Evolutionary conservation across 2,797 vertebrate genomes (phyloP).

Genomic region (Dermochelys coriacea): DNA sequence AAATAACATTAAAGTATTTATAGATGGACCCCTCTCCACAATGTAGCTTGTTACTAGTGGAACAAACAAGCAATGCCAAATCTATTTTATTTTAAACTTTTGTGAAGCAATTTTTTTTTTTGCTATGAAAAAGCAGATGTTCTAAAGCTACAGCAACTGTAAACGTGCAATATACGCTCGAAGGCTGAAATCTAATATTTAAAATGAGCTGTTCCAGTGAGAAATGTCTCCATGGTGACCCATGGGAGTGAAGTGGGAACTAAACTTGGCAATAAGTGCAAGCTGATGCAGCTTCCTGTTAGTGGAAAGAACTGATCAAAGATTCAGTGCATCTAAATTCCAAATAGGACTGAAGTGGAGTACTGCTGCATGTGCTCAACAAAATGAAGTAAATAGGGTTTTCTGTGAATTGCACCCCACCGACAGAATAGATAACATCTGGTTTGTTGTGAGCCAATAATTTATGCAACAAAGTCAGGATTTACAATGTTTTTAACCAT

Average conservation of each 20-base stretch:
- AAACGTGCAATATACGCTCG: conserved; percentile 80
- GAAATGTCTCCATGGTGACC: conserved; percentile 83
- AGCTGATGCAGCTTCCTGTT: conserved; percentile 76
- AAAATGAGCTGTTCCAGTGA: conserved; percentile 77
- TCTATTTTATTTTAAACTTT: conserved; percentile 77
- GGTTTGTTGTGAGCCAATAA: neutral
- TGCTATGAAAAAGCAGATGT: conserved; percentile 81
- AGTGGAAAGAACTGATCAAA: conserved; percentile 83
- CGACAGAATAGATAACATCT: neutral
- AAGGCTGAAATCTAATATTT: conserved; percentile 82
- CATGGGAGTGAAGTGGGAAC: conserved; percentile 76
- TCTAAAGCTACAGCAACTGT: conserved; percentile 80
- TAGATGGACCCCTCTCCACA: conserved; percentile 65
- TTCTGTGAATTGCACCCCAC: conserved; percentile 4
- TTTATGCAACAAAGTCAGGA: conserved; percentile 19
- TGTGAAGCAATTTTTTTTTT: conserved; percentile 55
- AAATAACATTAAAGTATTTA: conserved; percentile 82
- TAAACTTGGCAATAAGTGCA: conserved; percentile 76
- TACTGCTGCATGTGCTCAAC: neutral
- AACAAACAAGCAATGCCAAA: conserved; percentile 75
- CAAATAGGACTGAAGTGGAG: conserved; percentile 7
- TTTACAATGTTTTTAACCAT: neutral
- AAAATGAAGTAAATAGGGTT: neutral
- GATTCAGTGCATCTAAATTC: conserved; percentile 62
- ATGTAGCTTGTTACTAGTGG: conserved; percentile 50